A percentile compares a stretch with the other conserved stretches of the same genome.
These are phyloP conservation scores for Dorcus parallelipipedus DNA, from an alignment of 2,888 invertebrate species.

Conservation along the genomic window DNA sequence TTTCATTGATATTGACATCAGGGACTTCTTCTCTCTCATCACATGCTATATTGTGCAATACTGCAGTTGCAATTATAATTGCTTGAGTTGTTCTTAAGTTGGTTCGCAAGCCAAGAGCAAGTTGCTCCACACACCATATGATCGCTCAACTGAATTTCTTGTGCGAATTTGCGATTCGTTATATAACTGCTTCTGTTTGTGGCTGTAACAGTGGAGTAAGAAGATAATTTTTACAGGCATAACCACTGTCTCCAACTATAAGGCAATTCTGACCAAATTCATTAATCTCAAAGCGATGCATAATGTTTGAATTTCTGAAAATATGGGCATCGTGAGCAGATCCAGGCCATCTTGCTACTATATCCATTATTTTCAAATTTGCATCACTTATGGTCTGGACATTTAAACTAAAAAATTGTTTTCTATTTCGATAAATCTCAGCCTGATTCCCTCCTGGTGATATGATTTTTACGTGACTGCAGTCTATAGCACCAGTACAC, in stretches of 20 bases:
- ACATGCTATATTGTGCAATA: conserved; percentile 7
- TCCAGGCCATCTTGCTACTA: too few relatives aligned
- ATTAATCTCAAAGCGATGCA: not conserved
- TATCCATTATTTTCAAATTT: too few relatives aligned
- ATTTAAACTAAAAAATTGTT: too few relatives aligned
- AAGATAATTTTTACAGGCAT: conserved; percentile 1
- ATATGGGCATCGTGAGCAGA: conserved; percentile 4
- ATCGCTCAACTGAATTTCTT: not conserved
- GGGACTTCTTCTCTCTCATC: conserved; percentile 2
- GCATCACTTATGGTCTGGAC: too few relatives aligned
- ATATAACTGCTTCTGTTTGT: conserved; percentile 3
- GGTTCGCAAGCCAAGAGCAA: not conserved
- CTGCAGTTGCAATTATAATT: conserved; percentile 1
- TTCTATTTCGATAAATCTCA: too few relatives aligned
- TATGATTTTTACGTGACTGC: too few relatives aligned
- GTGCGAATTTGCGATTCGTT: conserved; percentile 8
- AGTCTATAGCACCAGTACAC: too few relatives aligned
- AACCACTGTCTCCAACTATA: conserved; percentile 7
- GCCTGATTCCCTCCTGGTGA: too few relatives aligned
- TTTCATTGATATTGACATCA: not conserved
- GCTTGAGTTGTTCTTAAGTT: not conserved
- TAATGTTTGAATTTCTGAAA: too few relatives aligned
- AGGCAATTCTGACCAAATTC: not conserved
- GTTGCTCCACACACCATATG: not conserved
- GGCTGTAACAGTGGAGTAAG: conserved; percentile 5